A percentile compares a stretch with the other conserved stretches of the same genome.
Conservation (phyloP, 2,113 vertebrate genomes). For the Oryzias melastigma region DNA sequence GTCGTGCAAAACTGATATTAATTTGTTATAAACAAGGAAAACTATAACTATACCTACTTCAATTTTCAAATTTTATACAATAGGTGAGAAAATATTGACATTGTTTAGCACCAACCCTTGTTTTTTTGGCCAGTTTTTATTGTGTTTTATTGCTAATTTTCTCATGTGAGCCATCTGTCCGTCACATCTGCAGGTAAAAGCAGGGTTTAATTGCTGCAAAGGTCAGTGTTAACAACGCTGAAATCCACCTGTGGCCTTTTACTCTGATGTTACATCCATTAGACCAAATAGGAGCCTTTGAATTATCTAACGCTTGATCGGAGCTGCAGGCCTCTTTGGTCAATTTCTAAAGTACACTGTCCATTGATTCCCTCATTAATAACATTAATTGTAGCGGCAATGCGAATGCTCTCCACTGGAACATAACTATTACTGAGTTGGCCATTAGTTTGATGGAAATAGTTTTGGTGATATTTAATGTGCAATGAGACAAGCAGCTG, state of each 20-base stretch:
- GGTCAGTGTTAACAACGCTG: conserved; percentile 10
- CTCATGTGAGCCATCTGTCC: not conserved
- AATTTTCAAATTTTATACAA: too few species aligned
- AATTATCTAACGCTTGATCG: conserved; percentile 63
- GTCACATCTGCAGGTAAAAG: not conserved
- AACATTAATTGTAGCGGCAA: conserved; percentile 47
- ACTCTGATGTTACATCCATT: conserved; percentile 36
- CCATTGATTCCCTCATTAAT: conserved; percentile 57
- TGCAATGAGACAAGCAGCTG: conserved; percentile 27
- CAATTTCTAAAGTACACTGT: conserved; percentile 58
- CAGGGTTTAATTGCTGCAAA: not conserved
- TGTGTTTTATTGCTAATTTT: not conserved
- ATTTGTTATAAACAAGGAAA: too few species aligned
- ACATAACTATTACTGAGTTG: conserved; percentile 45
- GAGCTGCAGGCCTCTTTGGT: conserved; percentile 39
- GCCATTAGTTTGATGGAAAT: conserved; percentile 47
- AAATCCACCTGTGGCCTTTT: not conserved
- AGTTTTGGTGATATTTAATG: conserved; percentile 31
- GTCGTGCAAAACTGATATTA: too few species aligned
- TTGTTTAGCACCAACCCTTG: too few species aligned
- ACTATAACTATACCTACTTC: too few species aligned
- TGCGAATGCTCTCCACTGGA: conserved; percentile 44
- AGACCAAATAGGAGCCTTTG: conserved; percentile 37
- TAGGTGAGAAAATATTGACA: too few species aligned
- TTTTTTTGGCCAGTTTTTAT: too few species aligned